Conservation (phyloP, 2,797 vertebrate species). For the Hypotaenidia philippensis region DNA sequence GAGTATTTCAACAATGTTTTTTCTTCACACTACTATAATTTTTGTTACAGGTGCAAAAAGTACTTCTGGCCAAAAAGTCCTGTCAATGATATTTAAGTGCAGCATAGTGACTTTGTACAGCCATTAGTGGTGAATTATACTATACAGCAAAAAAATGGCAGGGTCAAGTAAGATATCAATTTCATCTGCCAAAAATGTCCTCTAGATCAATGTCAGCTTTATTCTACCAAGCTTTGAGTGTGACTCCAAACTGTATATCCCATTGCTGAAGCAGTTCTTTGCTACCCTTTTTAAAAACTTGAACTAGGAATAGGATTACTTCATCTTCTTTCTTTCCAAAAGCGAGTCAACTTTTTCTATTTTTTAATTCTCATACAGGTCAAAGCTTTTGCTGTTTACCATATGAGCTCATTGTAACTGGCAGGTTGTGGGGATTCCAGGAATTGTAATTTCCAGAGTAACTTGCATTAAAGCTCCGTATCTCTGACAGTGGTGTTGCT, state of each 20-base stretch:
- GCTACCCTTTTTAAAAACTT: background rate
- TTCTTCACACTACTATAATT: background rate
- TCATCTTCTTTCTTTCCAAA: background rate
- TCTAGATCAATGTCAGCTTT: background rate
- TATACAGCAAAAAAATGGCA: background rate
- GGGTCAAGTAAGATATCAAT: background rate
- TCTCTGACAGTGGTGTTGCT: background rate
- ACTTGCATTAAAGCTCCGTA: background rate
- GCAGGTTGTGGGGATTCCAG: background rate
- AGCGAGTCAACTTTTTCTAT: background rate
- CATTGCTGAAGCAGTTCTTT: background rate
- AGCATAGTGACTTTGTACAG: background rate
- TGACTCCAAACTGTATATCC: background rate
- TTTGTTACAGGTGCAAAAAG: background rate
- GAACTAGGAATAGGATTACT: background rate
- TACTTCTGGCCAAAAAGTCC: background rate
- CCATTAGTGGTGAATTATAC: background rate
- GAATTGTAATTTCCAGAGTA: background rate
- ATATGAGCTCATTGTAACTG: background rate
- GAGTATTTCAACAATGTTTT: background rate
- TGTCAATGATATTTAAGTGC: background rate
- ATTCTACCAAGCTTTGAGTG: background rate
- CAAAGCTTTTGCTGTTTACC: background rate
- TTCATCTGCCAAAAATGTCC: background rate
- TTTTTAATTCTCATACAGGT: background rate